Evolutionary conservation across 2,113 vertebrate species (phyloP).

Genomic region (Colinus virginianus): DNA sequence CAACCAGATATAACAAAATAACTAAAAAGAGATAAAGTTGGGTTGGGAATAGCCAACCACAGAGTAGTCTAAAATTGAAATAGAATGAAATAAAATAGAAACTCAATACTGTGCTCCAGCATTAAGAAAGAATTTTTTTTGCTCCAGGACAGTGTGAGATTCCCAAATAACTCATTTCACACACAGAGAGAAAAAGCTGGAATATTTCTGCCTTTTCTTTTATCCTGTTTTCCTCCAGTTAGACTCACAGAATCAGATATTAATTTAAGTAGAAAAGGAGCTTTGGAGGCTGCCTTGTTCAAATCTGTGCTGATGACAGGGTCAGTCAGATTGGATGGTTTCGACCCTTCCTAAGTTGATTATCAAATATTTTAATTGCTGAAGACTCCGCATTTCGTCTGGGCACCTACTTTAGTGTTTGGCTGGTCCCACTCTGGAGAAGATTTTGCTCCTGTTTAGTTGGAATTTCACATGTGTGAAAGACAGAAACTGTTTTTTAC

Average conservation of each 20-base stretch:
- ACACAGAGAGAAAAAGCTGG: not conserved
- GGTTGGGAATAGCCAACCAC: not conserved
- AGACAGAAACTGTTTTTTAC: no score
- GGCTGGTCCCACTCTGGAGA: not conserved
- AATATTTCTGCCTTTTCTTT: not conserved
- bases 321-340: not conserved
- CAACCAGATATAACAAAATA: conserved; percentile 5
- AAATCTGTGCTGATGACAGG: accelerated
- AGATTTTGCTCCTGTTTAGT: not conserved
- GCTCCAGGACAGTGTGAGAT: not conserved
- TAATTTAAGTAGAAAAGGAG: not conserved
- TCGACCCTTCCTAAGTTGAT: not conserved
- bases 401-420: not conserved
- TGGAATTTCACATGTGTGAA: not conserved
- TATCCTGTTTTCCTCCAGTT: accelerated
- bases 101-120: not conserved
- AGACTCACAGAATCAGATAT: not conserved
- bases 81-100: not conserved
- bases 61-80: not conserved
- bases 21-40: conserved; percentile 16
- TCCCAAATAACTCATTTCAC: not conserved
- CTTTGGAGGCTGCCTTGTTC: not conserved
- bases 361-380: not conserved
- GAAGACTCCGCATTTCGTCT: not conserved
- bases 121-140: conserved; percentile 27